Conservation (phyloP, 2,888 invertebrate species). For the Spodoptera exigua region DNA sequence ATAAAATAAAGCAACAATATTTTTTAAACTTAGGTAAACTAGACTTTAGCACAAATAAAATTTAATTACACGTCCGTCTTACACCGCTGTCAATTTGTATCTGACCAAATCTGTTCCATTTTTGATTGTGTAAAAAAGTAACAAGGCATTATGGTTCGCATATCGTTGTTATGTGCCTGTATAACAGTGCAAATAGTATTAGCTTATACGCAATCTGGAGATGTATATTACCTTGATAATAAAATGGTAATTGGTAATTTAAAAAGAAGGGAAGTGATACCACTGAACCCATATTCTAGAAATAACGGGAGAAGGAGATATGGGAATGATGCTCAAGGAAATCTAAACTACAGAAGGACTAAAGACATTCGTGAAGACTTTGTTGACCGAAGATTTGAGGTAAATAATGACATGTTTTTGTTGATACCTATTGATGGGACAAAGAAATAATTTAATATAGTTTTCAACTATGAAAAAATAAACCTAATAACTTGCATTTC, state of each 20-base stretch:
- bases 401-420: slow-evolving; percentile 25
- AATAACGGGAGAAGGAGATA: slow-evolving; percentile 35
- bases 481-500: not conserved
- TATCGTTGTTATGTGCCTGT: slow-evolving; percentile 1
- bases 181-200: not conserved
- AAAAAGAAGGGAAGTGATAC: slow-evolving; percentile 48
- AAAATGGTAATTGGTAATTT: slow-evolving; percentile 46
- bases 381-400: slow-evolving; percentile 51
- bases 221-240: slow-evolving; percentile 42
- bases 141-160: slow-evolving; percentile 27
- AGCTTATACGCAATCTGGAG: slow-evolving; percentile 38
- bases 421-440: not conserved
- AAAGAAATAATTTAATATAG: not conserved
- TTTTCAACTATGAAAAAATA: not conserved
- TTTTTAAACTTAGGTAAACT: too few species aligned
- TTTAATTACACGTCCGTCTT: not conserved
- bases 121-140: slow-evolving; percentile 4
- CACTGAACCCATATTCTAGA: slow-evolving; percentile 40
- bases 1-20: not conserved
- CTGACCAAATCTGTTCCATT: slow-evolving; percentile 20
- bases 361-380: slow-evolving; percentile 50
- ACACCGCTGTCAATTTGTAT: slow-evolving; percentile 3
- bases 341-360: slow-evolving; percentile 54
- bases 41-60: too few species aligned
- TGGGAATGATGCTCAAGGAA: slow-evolving; percentile 20